These are phyloP conservation scores for Syngnathus acus DNA, from an alignment of 2,797 vertebrate genomes.

Conservation along the genomic window DNA sequence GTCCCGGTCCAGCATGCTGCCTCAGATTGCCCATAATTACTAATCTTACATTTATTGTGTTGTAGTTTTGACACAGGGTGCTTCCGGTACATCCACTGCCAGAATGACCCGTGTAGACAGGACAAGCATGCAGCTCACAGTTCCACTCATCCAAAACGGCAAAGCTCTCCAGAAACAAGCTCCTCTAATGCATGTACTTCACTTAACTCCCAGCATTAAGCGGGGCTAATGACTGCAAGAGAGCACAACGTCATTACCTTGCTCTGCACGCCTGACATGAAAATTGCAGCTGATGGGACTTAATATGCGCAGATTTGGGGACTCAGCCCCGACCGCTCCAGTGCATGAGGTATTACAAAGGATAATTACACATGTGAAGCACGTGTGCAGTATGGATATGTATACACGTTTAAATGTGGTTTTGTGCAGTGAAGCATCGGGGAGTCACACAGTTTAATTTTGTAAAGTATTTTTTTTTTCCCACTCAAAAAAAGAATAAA, in stretches of 20 bases:
- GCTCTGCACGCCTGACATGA: constrained; percentile 52
- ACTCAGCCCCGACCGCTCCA: constrained; percentile 51
- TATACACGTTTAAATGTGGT: constrained; percentile 28
- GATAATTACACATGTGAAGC: constrained; percentile 56
- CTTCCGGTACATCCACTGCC: neutral
- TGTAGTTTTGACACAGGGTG: too few species aligned
- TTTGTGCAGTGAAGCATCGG: neutral
- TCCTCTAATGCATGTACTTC: constrained; percentile 72
- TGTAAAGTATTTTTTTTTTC: too few species aligned
- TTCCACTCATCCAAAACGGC: constrained; percentile 33
- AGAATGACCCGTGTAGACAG: neutral
- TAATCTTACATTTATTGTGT: too few species aligned
- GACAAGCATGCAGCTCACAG: neutral
- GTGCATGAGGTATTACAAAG: constrained; percentile 57
- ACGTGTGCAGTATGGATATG: constrained; percentile 41
- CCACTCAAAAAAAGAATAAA: too few species aligned
- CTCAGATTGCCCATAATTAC: too few species aligned
- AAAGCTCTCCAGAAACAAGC: constrained; percentile 61
- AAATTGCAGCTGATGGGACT: constrained; percentile 64
- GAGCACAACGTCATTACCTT: constrained; percentile 70
- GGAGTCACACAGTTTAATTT: too few species aligned
- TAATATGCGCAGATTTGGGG: constrained; percentile 57
- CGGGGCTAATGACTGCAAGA: constrained; percentile 64
- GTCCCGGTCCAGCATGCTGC: too few species aligned
- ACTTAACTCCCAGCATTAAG: constrained; percentile 70